Base-by-base conservation (phyloP, 2,113 vertebrate genomes). In the Antennarius striatus region DNA sequence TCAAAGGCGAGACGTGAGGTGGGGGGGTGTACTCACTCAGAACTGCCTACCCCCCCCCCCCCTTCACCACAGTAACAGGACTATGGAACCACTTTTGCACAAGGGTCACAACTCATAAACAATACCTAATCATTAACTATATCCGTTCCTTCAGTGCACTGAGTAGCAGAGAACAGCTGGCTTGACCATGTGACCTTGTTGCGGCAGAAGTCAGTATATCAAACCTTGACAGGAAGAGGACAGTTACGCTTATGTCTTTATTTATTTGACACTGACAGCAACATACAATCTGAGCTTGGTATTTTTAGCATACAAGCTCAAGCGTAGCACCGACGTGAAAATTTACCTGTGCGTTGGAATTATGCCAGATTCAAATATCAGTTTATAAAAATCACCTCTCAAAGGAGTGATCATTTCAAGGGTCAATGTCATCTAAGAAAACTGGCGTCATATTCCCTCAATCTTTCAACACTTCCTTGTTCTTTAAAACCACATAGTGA, bases 101-200 rank as follows among this genome's bases (percentile, higher is more conserved):
- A 92, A 91, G 32, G 65, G 50, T 62, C 67, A 55, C 82, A 84
- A 91, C 91, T 90, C 90, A 92, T 90, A 89, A 92, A 91, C 84
- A 82, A 76, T 60, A 67, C 51, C 68, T 87, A 92, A 92, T 91
- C 56, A 91, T 92, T 92, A 92, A 92, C 91, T 69, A 39, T 13
- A 52, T 47, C 50, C 64, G 63, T 79, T 89, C 79, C 84, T 80
- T 87, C 66, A 15, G 63, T 13, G 22, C 53, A 17, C 70, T 46
- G 55, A 57, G 67, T 28, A 56, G 73, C 56, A 29, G 32, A 56
- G 52, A 49, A 80, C 84, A 84, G 79, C 70, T 75, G 80, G 55
- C 52, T 50, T 60, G 1, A 59, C 54, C 85, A 84, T 63, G 81
- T 88, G 85, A 86, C 67, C 63, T 51, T 17, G 4, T 52, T 11